Conservation (phyloP, 1,140 invertebrate species). For the Mamestra configurata region DNA sequence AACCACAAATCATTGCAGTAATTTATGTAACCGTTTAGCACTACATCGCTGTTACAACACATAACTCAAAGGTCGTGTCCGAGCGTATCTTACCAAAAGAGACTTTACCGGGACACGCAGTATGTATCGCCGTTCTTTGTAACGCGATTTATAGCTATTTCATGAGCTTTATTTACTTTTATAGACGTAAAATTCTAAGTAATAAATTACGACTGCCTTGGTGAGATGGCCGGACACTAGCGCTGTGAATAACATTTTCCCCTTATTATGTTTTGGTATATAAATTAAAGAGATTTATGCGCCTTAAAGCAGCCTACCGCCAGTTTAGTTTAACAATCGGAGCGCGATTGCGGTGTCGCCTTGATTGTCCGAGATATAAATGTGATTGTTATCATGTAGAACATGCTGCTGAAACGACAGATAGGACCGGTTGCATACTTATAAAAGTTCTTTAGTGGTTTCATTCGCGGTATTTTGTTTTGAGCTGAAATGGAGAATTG, state of each 20-base stretch:
- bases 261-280: constrained; percentile 84
- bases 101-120: constrained; percentile 61
- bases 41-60: constrained; percentile 51
- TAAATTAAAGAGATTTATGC: constrained; percentile 85
- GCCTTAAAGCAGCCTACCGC: constrained; percentile 64
- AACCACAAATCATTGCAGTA: constrained; percentile 50
- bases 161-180: constrained; percentile 86
- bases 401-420: constrained; percentile 27
- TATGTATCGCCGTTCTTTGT: constrained; percentile 76
- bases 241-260: constrained; percentile 81
- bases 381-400: constrained; percentile 62
- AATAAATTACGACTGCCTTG: constrained; percentile 78
- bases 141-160: constrained; percentile 81
- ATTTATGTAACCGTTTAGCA: constrained; percentile 55
- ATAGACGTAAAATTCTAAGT: constrained; percentile 80
- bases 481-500: neutral
- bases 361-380: constrained; percentile 63
- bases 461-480: constrained; percentile 33
- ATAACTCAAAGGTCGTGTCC: constrained; percentile 60
- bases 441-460: constrained; percentile 16
- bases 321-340: constrained; percentile 67
- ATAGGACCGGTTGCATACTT: constrained; percentile 15
- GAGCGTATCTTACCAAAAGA: constrained; percentile 62
- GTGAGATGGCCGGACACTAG: constrained; percentile 61
- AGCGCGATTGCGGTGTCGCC: constrained; percentile 55